phyloP scores from a whole-genome alignment of 2,888 invertebrate genomes.

The Hypomecis atomaria region DNA sequence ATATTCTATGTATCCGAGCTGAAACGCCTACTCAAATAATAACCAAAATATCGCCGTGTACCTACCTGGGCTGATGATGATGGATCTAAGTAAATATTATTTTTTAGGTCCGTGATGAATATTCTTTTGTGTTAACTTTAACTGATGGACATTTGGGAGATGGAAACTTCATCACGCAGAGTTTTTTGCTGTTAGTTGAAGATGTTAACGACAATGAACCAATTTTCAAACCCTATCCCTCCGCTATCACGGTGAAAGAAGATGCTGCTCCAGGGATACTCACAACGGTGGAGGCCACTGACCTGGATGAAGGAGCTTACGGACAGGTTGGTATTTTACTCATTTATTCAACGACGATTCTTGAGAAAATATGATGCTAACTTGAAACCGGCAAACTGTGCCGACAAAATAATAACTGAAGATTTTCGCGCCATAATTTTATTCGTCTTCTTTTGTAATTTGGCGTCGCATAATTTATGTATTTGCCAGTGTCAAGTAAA shows the following conservation, averaged over 20 bases:
- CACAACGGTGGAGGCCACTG: conserved; percentile 93
- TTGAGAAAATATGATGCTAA: no score
- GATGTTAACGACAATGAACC: conserved; percentile 97
- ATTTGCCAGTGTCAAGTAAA: no score
- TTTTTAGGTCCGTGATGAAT: conserved; percentile 92
- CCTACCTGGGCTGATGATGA: no score
- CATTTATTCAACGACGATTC: neutral
- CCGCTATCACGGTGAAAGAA: conserved; percentile 92
- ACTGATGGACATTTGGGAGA: conserved; percentile 95
- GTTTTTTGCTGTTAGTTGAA: conserved; percentile 93
- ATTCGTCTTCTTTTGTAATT: no score
- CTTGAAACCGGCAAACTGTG: no score
- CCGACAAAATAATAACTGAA: no score
- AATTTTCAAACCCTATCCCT: conserved; percentile 93
- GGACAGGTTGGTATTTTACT: conserved; percentile 87
- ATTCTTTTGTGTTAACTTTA: conserved; percentile 93
- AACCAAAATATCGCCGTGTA: no score
- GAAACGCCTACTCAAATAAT: no score
- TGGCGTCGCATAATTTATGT: no score
- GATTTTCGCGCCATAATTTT: no score
- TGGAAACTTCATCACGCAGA: conserved; percentile 95
- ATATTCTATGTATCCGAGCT: no score
- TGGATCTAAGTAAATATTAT: no score
- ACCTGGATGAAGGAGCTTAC: conserved; percentile 95
- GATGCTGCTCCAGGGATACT: conserved; percentile 90